Percentiles rank a stretch among this genome's conserved stretches.
Evolutionary conservation across 2,113 vertebrate genomes (phyloP).

Genomic region (Neopipo cinnamomea): DNA sequence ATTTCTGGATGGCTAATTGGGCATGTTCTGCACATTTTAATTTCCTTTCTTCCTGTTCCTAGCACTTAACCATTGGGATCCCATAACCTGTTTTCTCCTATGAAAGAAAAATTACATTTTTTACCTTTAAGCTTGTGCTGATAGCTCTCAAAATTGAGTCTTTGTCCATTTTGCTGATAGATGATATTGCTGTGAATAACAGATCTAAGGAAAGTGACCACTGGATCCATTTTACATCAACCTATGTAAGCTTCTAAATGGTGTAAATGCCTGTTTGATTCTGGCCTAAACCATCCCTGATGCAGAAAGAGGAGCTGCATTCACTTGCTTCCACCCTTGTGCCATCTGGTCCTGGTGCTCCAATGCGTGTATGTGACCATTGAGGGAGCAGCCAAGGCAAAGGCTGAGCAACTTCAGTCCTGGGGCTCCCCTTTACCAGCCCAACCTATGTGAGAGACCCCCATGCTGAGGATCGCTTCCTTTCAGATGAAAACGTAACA

Average conservation of each 20-base stretch:
- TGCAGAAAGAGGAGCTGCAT: neutral
- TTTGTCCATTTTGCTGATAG: neutral
- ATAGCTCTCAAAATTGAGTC: neutral
- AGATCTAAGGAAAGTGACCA: neutral
- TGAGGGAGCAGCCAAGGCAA: neutral
- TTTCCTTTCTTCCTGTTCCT: neutral
- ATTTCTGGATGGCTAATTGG: neutral
- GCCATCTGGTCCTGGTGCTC: neutral
- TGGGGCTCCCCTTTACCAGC: neutral
- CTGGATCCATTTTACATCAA: neutral
- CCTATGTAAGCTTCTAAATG: neutral
- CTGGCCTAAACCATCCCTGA: neutral
- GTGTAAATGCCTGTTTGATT: neutral
- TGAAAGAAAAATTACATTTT: neutral
- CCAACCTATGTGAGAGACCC: neutral
- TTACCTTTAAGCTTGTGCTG: neutral
- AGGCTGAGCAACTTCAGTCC: neutral
- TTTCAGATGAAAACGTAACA: neutral
- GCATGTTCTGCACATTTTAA: neutral
- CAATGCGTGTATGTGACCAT: rapidly evolving
- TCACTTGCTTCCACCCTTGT: rapidly evolving
- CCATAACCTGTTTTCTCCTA: neutral
- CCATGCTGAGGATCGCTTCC: rapidly evolving
- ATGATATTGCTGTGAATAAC: neutral
- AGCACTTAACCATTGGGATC: neutral